Percentiles rank a stretch among this genome's conserved stretches.
phyloP scores from a whole-genome alignment of 2,888 invertebrate genomes.

The Altica lythri region DNA sequence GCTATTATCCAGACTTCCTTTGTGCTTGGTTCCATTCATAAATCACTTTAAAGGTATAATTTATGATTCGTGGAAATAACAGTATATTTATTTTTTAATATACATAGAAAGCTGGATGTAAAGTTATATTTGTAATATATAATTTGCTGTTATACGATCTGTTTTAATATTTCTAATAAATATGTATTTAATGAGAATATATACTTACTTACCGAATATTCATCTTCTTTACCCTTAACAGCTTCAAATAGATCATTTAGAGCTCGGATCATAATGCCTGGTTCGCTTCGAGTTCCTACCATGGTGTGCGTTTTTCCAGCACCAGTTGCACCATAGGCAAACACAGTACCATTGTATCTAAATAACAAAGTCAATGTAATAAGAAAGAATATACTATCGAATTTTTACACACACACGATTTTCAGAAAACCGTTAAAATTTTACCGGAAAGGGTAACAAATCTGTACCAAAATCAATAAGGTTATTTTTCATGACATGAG shows the following conservation, averaged over 20 bases:
- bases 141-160: neutral
- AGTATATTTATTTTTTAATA: too few relatives aligned
- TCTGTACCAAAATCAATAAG: too few relatives aligned
- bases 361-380: neutral
- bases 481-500: too few relatives aligned
- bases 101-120: too few relatives aligned
- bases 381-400: too few relatives aligned
- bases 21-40: neutral
- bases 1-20: neutral
- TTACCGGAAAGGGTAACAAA: too few relatives aligned
- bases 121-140: too few relatives aligned
- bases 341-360: slow-evolving; percentile 94
- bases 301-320: slow-evolving; percentile 93
- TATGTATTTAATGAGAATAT: neutral
- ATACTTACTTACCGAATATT: slow-evolving; percentile 64
- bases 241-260: slow-evolving; percentile 80
- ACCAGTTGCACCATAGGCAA: slow-evolving; percentile 93
- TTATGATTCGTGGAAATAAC: slow-evolving; percentile 3
- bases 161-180: neutral
- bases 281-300: slow-evolving; percentile 70
- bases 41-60: neutral
- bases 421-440: neutral
- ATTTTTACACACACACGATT: too few relatives aligned
- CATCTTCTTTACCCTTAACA: slow-evolving; percentile 66
- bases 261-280: slow-evolving; percentile 87